These are phyloP conservation scores for Magallana gigas DNA, from an alignment of 1,140 invertebrate genomes.

Conservation along the genomic window DNA sequence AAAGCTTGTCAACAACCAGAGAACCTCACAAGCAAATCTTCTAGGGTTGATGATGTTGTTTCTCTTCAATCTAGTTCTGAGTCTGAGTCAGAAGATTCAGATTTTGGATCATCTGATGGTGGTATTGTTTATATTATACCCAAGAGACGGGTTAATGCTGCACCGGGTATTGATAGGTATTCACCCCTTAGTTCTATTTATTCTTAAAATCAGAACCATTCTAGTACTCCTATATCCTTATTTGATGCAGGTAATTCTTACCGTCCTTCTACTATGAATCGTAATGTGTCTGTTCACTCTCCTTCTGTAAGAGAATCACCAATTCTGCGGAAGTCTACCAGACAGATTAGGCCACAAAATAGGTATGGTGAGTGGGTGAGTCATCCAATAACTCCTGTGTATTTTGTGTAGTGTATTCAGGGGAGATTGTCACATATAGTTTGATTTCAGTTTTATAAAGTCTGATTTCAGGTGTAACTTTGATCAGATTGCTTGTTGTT, in stretches of 20 bases:
- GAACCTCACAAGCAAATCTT: background rate
- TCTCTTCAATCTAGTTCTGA: background rate
- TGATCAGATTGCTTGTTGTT: no score
- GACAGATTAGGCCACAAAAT: background rate
- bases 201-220: background rate
- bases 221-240: background rate
- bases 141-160: background rate
- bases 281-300: background rate
- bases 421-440: no score
- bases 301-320: background rate
- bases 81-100: background rate
- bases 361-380: no score
- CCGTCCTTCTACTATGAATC: no score
- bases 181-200: background rate
- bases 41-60: background rate
- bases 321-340: background rate
- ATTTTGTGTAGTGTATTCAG: no score
- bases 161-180: background rate
- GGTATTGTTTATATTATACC: background rate
- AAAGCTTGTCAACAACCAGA: background rate
- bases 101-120: slow-evolving; percentile 20
- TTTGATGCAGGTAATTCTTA: background rate
- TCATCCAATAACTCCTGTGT: no score
- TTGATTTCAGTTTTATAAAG: no score
- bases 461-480: no score